phyloP scores from a whole-genome alignment of 2,888 invertebrate species.

The Temnothorax unifasciatus region DNA sequence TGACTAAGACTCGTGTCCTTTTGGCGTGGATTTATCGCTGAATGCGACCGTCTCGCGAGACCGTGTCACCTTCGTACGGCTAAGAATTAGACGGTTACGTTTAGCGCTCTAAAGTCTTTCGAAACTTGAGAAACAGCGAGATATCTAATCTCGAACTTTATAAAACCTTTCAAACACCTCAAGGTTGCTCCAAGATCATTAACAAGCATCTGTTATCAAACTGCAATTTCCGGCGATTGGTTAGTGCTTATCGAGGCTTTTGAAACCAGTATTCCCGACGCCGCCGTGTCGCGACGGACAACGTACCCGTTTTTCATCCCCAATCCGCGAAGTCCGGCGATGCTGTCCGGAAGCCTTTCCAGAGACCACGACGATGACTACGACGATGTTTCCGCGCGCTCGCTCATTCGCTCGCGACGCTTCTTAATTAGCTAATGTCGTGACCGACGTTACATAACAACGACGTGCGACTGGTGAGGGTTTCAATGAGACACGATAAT shows the following conservation, averaged over 20 bases:
- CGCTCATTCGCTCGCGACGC: conserved; percentile 50
- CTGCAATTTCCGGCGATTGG: conserved; percentile 4
- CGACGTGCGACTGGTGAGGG: conserved; percentile 62
- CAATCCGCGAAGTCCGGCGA: conserved; percentile 50
- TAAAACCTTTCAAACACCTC: neutral
- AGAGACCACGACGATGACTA: conserved; percentile 59
- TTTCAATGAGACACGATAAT: conserved; percentile 74
- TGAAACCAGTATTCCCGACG: neutral
- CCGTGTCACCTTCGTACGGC: neutral
- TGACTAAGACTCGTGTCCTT: conserved; percentile 14
- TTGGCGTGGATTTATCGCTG: neutral
- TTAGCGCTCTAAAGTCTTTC: neutral
- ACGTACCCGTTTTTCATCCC: conserved; percentile 33
- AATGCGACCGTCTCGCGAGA: neutral
- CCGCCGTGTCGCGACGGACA: neutral
- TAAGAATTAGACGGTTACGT: neutral
- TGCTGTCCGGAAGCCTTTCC: conserved; percentile 63
- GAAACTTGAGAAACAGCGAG: neutral
- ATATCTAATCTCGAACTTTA: neutral
- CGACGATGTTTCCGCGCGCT: conserved; percentile 58
- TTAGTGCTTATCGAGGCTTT: neutral
- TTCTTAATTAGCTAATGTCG: conserved; percentile 71
- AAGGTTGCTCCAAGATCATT: neutral
- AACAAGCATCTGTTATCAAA: neutral
- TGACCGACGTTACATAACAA: conserved; percentile 69